Evolutionary conservation across 2,113 vertebrate genomes (phyloP).

Genomic region (Parotia lawesii): DNA sequence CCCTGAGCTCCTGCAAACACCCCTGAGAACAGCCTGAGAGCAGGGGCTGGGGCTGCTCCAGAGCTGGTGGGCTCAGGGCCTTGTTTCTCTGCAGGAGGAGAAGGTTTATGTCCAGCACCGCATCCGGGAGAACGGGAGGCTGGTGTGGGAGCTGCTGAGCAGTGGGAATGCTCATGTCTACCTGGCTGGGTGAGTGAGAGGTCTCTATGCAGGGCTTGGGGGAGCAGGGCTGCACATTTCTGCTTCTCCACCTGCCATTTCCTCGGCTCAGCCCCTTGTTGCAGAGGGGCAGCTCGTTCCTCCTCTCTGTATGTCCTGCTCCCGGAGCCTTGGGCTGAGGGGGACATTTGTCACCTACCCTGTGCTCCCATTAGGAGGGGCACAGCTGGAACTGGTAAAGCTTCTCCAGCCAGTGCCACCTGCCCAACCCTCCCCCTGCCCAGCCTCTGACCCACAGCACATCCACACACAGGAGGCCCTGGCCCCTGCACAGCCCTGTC

Average conservation of each 20-base stretch:
- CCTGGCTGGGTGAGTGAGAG: constrained; percentile 88
- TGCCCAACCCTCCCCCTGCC: neutral
- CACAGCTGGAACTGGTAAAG: neutral
- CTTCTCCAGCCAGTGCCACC: accelerated
- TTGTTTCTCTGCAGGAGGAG: constrained; percentile 76
- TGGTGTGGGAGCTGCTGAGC: constrained; percentile 86
- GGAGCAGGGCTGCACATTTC: accelerated
- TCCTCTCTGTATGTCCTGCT: neutral
- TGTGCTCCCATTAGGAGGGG: neutral
- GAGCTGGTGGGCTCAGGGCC: neutral
- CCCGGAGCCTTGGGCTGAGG: neutral
- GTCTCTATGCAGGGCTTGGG: accelerated
- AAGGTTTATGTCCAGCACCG: constrained; percentile 93
- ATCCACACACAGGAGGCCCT: neutral
- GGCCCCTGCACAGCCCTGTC: neutral
- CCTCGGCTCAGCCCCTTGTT: accelerated
- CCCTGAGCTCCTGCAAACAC: neutral
- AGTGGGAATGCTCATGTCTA: constrained; percentile 74
- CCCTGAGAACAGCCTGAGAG: neutral
- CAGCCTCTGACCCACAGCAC: neutral
- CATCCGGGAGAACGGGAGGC: constrained; percentile 72
- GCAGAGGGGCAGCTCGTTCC: neutral
- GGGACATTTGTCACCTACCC: neutral
- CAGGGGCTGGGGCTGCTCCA: neutral
- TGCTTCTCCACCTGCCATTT: neutral